phyloP scores from a whole-genome alignment of 2,888 invertebrate genomes.

The Ornithoptera alexandrae region DNA sequence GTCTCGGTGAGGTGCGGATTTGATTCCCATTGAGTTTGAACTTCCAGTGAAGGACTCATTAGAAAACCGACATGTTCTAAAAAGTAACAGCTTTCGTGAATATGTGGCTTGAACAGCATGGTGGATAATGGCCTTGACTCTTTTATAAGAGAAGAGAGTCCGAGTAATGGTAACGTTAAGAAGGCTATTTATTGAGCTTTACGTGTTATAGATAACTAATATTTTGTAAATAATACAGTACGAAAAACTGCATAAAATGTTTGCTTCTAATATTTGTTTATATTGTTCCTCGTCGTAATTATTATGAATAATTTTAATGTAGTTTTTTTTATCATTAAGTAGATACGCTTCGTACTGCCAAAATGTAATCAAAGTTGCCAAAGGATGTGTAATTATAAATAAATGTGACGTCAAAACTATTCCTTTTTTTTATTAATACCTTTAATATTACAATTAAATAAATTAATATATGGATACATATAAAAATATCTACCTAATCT shows the following conservation, averaged over 20 bases:
- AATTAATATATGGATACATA: too few relatives aligned
- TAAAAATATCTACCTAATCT: too few relatives aligned
- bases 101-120: too few relatives aligned
- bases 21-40: too few relatives aligned
- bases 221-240: neutral
- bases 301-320: conserved; percentile 16
- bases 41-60: too few relatives aligned
- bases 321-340: conserved; percentile 29
- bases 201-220: neutral
- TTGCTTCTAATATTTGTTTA: conserved; percentile 21
- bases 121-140: too few relatives aligned
- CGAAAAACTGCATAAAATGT: neutral
- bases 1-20: too few relatives aligned
- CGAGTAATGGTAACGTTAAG: too few relatives aligned
- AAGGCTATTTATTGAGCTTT: neutral
- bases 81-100: too few relatives aligned
- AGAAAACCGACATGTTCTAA: too few relatives aligned
- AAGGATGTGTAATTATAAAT: conserved; percentile 35
- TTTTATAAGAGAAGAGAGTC: too few relatives aligned
- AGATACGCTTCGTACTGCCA: conserved; percentile 37
- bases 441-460: too few relatives aligned
- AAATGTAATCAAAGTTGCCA: conserved; percentile 39
- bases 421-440: neutral
- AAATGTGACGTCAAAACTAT: conserved; percentile 37
- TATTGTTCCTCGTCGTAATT: conserved; percentile 17